Base-by-base conservation (phyloP, 1,140 invertebrate genomes). In the Sinella curviseta region DNA sequence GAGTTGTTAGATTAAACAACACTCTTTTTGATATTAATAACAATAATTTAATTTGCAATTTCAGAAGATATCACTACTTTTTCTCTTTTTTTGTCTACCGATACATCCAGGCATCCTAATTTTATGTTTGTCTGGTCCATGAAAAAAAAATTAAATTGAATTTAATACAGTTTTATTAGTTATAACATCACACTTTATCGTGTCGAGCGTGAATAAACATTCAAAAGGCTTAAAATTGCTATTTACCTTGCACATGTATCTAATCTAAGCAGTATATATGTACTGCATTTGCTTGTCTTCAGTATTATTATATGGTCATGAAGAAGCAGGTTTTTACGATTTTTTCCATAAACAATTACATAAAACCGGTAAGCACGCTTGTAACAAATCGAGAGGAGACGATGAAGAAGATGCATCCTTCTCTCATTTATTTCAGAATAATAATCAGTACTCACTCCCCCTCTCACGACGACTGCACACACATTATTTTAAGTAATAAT, bases 301-400 rank as follows among this genome's bases (percentile, higher is more conserved):
- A 48, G 8, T 8, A 48, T 48, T 8, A 48, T n/a, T 48, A 48
- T 48, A 48, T 20, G 20, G 39, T 20, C 39, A 48, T 12, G 39
- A 48, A 60, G 24, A 60, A 60, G 57, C 57, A 60, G 57, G 57
- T 70, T 70, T 70, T 70, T 4, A 31, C 31, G 57, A 65, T 14
- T 65, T 65, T 65, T 65, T 65, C 26, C 31, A 70, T 70, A 2
- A 70, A 33, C 8, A 70, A 70, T 33, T 31, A 4, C 65, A 70
- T 70, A 70, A 70, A 70, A 70, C 65, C 65, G 65, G 65, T 70
- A 70, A 70, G 65, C 65, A 70, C 65, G 31, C 65, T 70, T 70
- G 8, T 4, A 31, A 33, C 26, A 70, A 70, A 70, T 70, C 31
- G 31, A 70, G 31, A 30, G 24, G 4, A 14, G 26, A 70, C n/a